Percentiles rank a stretch among this genome's conserved stretches.
Evolutionary conservation across 2,888 invertebrate species (phyloP).

Genomic region (Ptychoptera albimana): DNA sequence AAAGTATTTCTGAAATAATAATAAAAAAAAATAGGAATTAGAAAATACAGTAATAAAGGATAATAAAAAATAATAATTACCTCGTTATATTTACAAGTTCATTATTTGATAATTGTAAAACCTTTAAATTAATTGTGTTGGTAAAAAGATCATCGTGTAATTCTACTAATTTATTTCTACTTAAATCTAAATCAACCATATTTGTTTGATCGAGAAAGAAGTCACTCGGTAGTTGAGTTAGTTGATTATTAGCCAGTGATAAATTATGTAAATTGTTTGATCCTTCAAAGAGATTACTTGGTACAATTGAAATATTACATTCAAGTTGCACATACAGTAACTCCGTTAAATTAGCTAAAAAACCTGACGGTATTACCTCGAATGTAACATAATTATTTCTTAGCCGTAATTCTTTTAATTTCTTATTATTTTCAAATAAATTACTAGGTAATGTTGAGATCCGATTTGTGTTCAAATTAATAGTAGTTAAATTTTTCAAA

Average conservation of each 20-base stretch:
- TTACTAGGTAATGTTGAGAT: conserved; percentile 43
- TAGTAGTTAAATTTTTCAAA: conserved; percentile 40
- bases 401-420: conserved; percentile 37
- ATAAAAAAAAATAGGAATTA: conserved; percentile 4
- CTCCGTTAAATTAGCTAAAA: conserved; percentile 43
- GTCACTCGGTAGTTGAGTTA: conserved; percentile 38
- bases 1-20: conserved; percentile 28
- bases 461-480: conserved; percentile 53
- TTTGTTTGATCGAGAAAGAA: conserved; percentile 46
- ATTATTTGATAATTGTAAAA: conserved; percentile 49
- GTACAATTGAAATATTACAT: conserved; percentile 39
- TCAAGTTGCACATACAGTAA: conserved; percentile 39
- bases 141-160: conserved; percentile 43
- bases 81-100: conserved; percentile 38
- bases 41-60: no score
- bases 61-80: conserved; percentile 23
- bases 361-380: conserved; percentile 36
- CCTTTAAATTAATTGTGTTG: conserved; percentile 37
- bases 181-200: conserved; percentile 45
- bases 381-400: conserved; percentile 41
- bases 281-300: conserved; percentile 44
- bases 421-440: conserved; percentile 38
- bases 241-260: conserved; percentile 41
- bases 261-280: conserved; percentile 41
- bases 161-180: conserved; percentile 41